phyloP scores from a whole-genome alignment of 2,113 vertebrate species.

The Ailuropoda melanoleuca region DNA sequence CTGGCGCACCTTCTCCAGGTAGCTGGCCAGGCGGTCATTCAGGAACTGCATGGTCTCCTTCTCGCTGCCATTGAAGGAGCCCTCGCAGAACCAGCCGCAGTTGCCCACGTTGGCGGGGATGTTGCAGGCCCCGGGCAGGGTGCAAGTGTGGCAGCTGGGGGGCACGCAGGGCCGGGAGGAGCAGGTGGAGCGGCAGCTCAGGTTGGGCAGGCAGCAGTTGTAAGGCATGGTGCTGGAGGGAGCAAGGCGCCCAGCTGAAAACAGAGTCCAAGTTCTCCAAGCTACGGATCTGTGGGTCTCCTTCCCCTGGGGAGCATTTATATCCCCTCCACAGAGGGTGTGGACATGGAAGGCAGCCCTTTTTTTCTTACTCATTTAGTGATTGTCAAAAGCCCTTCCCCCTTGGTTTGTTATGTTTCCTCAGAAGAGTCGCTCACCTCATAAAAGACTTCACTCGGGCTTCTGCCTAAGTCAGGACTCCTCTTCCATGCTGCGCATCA shows the following conservation, averaged over 20 bases:
- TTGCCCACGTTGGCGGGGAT: slow-evolving; percentile 68
- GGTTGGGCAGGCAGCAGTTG: slow-evolving; percentile 76
- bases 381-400: slow-evolving; percentile 55
- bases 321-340: slow-evolving; percentile 56
- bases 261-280: not conserved
- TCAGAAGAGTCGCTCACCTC: slow-evolving; percentile 71
- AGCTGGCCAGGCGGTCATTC: slow-evolving; percentile 91
- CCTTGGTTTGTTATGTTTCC: slow-evolving; percentile 48
- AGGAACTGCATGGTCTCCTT: slow-evolving; percentile 94
- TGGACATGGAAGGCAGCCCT: slow-evolving; percentile 52
- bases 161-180: slow-evolving; percentile 47
- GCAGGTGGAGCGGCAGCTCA: slow-evolving; percentile 80
- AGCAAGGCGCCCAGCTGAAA: not conserved
- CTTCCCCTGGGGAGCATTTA: slow-evolving; percentile 55
- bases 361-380: slow-evolving; percentile 31
- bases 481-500: slow-evolving; percentile 27
- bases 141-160: slow-evolving; percentile 52
- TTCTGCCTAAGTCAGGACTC: slow-evolving; percentile 71
- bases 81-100: slow-evolving; percentile 63
- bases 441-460: slow-evolving; percentile 77
- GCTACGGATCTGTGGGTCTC: slow-evolving; percentile 55
- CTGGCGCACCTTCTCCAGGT: slow-evolving; percentile 89
- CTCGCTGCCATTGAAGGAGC: slow-evolving; percentile 81
- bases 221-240: slow-evolving; percentile 9
- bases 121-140: slow-evolving; percentile 50